Base-by-base conservation (phyloP, 2,113 vertebrate genomes). In the Ictidomys tridecemlineatus region DNA sequence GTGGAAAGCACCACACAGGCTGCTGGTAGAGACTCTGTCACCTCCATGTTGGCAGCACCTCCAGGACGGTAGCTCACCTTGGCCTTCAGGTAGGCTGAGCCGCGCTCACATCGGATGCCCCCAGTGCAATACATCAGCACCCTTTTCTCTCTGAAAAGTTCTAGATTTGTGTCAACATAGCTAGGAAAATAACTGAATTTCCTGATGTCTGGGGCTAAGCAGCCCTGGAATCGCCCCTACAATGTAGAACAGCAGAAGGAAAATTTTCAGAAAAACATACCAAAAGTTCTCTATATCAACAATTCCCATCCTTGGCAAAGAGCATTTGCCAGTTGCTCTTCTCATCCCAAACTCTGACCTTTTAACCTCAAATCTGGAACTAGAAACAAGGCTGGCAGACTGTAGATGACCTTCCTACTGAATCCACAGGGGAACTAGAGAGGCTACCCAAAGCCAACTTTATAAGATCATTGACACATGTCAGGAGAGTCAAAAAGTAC, bases 171-270 rank as follows among this genome's bases (percentile, higher is more conserved):
- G 98, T 99, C 99, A 16, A 99, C 63, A 0, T 99, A 99, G 97
- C 99, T 99, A 8, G 99, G 99, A 97, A 99, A 99, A 97, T 99
- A 99, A 98, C 99, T 99, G 99, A 99, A 99, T 96, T 99, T 99
- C 70, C 99, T 99, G 98, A 99, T 99, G 98, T 99, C 98, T 34
- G 99, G 99, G 51, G 99, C 99, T 98, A 99, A 96, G 97, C 99
- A 99, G 20, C 98, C 99, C 98, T 98, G 99, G 93, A 99, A 99
- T 93, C 98, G 99, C 0, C 99, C 99, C 99, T 99, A 92, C 4
- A 97, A 76, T 30, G 92, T 34, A 80, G 88, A 11, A 97, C 72
- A 92, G 61, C 39, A 92, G 63, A 95, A 91, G 48, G 61, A 88
- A 92, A 87, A 93, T 58, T 20, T 78, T 92, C 53, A 88, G 91